These are phyloP conservation scores for Marmota flaviventris DNA, from an alignment of 2,113 vertebrate species.

Conservation along the genomic window DNA sequence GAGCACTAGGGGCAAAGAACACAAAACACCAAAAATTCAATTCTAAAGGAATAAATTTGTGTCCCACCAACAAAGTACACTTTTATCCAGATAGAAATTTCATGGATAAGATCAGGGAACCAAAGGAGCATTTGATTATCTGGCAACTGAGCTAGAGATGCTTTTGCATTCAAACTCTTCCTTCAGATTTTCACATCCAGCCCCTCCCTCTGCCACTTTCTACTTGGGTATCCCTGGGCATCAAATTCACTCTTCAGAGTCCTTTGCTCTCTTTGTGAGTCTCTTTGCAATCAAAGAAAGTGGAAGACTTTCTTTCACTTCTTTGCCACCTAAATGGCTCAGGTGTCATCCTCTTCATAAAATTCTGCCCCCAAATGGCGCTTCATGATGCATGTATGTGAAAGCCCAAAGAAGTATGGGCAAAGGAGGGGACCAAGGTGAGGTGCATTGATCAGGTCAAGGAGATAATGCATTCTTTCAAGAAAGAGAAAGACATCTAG, in stretches of 20 bases:
- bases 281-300: constrained; percentile 24
- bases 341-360: neutral
- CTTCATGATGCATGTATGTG: neutral
- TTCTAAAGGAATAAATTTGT: constrained; percentile 27
- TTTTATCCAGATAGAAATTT: constrained; percentile 71
- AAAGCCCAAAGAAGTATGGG: neutral
- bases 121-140: constrained; percentile 60
- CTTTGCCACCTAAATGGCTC: neutral
- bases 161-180: constrained; percentile 58
- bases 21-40: constrained; percentile 44
- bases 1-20: neutral
- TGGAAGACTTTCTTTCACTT: neutral
- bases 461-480: constrained; percentile 52
- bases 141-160: constrained; percentile 21
- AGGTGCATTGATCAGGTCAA: neutral
- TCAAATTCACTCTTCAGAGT: neutral
- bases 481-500: neutral
- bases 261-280: neutral
- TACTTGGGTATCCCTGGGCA: neutral
- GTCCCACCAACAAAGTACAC: constrained; percentile 43
- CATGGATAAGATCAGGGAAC: constrained; percentile 54
- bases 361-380: neutral
- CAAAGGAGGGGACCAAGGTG: neutral
- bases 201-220: neutral
- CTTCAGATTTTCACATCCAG: constrained; percentile 34